phyloP scores from a whole-genome alignment of 2,888 invertebrate species.

The Caenorhabditis zanzibari region DNA sequence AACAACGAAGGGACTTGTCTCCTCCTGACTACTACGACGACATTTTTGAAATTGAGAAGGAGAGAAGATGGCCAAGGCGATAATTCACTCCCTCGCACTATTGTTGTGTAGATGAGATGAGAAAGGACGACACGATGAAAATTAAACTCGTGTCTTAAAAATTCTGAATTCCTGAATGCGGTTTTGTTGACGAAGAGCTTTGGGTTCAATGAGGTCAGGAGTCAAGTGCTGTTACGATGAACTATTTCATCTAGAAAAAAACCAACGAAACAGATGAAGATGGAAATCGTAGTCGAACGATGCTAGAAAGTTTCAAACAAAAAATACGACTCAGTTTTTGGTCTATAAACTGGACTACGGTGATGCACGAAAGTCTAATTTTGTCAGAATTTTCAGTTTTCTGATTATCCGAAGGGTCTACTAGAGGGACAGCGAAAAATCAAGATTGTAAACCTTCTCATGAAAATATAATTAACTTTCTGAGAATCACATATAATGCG shows the following conservation, averaged over 20 bases:
- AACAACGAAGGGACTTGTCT: not conserved
- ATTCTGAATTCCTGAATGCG: not conserved
- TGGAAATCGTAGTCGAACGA: not conserved
- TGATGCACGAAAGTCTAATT: too few species aligned
- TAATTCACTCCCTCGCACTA: constrained; percentile 32
- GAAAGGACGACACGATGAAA: not conserved
- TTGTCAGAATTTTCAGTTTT: too few species aligned
- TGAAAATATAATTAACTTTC: too few species aligned
- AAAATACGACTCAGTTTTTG: not conserved
- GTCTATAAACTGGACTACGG: too few species aligned
- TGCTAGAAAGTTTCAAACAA: not conserved
- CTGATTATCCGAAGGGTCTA: too few species aligned
- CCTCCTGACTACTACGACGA: constrained; percentile 10
- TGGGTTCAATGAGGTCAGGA: not conserved
- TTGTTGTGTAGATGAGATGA: constrained; percentile 27
- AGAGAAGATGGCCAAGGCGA: constrained; percentile 9
- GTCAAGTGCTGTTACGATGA: not conserved
- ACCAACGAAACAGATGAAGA: not conserved
- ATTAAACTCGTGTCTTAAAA: constrained; percentile 7
- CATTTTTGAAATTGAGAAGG: constrained; percentile 34
- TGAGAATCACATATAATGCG: too few species aligned
- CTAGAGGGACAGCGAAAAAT: too few species aligned
- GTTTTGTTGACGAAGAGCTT: not conserved
- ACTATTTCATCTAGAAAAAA: not conserved
- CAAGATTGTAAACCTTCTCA: too few species aligned